These are phyloP conservation scores for Sebastes hubbsi DNA, from an alignment of 2,797 vertebrate species.

Conservation along the genomic window DNA sequence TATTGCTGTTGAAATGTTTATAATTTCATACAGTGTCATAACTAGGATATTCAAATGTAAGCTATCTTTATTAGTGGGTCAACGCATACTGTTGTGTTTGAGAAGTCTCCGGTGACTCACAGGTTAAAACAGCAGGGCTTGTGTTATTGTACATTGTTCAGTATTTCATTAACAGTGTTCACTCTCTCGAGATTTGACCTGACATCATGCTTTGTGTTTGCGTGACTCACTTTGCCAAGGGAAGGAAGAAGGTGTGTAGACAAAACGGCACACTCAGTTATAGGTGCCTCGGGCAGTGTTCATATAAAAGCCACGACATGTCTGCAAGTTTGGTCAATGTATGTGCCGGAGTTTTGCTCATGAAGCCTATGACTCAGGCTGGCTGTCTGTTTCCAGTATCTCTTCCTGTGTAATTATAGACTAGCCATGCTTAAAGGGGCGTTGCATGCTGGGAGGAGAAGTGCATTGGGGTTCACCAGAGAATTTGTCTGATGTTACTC, in stretches of 20 bases:
- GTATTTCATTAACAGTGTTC: conserved; percentile 67
- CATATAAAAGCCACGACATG: conserved; percentile 66
- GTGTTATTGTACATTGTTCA: conserved; percentile 77
- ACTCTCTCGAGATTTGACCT: conserved; percentile 68
- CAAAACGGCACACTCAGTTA: conserved; percentile 56
- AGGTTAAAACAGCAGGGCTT: conserved; percentile 49
- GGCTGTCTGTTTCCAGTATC: conserved; percentile 78
- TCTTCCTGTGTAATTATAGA: conserved; percentile 85
- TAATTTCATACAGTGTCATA: neutral
- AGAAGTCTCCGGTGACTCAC: conserved; percentile 62
- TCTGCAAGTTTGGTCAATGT: conserved; percentile 70
- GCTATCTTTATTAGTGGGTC: conserved; percentile 4
- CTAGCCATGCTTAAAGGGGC: conserved; percentile 76
- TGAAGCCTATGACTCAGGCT: conserved; percentile 78
- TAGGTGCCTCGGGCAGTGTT: conserved; percentile 69
- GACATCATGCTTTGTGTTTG: conserved; percentile 78
- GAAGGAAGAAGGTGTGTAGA: conserved; percentile 77
- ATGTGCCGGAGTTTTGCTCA: conserved; percentile 68
- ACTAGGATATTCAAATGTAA: neutral
- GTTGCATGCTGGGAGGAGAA: conserved; percentile 73
- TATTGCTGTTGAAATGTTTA: neutral
- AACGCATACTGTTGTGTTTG: conserved; percentile 19
- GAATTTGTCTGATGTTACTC: conserved; percentile 79
- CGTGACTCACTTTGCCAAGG: conserved; percentile 73
- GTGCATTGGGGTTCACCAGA: conserved; percentile 71